Base-by-base conservation (phyloP, 2,797 vertebrate species). In the Synaphobranchus kaupii region DNA sequence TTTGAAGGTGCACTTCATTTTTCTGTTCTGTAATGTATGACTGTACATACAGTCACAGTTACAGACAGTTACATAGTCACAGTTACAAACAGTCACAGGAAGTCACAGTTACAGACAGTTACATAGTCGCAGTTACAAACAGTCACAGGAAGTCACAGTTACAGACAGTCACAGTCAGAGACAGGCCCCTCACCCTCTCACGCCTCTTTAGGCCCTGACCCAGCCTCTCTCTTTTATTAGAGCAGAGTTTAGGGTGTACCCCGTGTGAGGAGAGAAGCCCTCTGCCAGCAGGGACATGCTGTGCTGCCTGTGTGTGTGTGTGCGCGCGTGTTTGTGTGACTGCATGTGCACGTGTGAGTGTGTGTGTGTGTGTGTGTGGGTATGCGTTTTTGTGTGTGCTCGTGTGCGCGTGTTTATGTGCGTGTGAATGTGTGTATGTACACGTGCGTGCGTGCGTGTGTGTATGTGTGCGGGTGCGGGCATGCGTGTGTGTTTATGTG, bases 381-480 rank as follows among this genome's bases (percentile, higher is more conserved):
- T 31, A 28, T 54, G 52, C 15, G 82, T 31, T n/a, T 28, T 50
- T 28, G 82, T 54, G 82, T 31, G 13, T 8, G 60, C 10, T 44
- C 47, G 54, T 84, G 54, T 17, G 81, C 31, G 81, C 34, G 34
- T 15, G 81, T 63, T 20, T 17, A 28, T 44, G 83, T 47, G 86
- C 78, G 86, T 22, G 82, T 47, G 13, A 28, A 44, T 76, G 84
- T 28, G 47, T 39, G 56, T 84, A 34, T 4, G 83, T 13, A n/a
- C 1, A 15, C 3, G 28, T 10, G 28, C 39, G 47, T 20, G 48
- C 8, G 66, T 20, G 52, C 25, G 54, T 56, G 20, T 80, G 87
- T 87, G 56, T 85, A 83, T 15, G 83, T 86, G 8, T 0, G 84
- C 0, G 17, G 6, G 90, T 85, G 47, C 56, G 58, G n/a, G 84